These are phyloP conservation scores for Drosophila prostipennis DNA, from an alignment of 2,888 invertebrate species.

Conservation along the genomic window DNA sequence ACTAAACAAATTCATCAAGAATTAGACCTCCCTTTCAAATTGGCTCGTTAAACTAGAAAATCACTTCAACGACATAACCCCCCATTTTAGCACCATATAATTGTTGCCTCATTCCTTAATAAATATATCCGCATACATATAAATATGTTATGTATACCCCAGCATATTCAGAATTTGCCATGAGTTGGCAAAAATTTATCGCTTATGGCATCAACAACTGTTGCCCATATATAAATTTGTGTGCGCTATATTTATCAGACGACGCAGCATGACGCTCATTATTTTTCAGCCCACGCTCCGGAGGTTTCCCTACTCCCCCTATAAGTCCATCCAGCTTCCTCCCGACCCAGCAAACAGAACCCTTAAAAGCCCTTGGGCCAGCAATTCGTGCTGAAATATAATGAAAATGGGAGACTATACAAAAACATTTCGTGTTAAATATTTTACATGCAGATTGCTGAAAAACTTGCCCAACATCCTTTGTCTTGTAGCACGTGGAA, in stretches of 20 bases:
- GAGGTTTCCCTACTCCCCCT: conserved; percentile 13
- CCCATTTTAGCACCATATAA: background rate
- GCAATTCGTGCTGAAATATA: conserved; percentile 40
- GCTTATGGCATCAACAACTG: conserved; percentile 65
- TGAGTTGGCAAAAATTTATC: conserved; percentile 59
- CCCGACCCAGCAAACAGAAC: background rate
- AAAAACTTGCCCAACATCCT: conserved; percentile 47
- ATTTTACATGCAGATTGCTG: conserved; percentile 53
- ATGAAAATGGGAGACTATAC: conserved; percentile 49
- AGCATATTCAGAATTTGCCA: conserved; percentile 37
- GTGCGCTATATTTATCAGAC: conserved; percentile 64
- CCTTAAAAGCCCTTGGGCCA: conserved; percentile 28
- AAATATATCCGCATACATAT: conserved; percentile 22
- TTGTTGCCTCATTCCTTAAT: conserved; percentile 16
- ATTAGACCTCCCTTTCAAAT: background rate
- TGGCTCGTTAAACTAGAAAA: background rate
- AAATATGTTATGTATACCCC: conserved; percentile 9
- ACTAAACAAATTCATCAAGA: background rate
- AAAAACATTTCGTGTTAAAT: conserved; percentile 63
- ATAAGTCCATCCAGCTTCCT: background rate
- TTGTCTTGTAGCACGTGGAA: conserved; percentile 45
- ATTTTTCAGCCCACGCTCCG: conserved; percentile 60
- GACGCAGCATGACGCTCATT: conserved; percentile 70
- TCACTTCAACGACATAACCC: background rate
- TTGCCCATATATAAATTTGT: conserved; percentile 65